Evolutionary conservation across 2,888 invertebrate genomes (phyloP), one percentile per base, ranked within the genome.

Genomic region (Agrypnus murinus): DNA sequence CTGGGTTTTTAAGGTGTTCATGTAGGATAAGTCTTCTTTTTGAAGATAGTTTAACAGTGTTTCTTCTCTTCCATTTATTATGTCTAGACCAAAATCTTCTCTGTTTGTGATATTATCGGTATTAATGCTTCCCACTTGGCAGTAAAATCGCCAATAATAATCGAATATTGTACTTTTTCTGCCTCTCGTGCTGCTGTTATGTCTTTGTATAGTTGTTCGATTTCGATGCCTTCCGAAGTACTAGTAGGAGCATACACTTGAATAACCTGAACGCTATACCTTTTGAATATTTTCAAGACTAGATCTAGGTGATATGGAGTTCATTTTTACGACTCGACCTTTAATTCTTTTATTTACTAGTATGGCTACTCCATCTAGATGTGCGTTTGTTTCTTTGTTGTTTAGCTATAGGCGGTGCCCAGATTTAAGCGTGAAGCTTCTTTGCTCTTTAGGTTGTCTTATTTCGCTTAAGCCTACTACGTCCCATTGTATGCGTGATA

Each of bases 121-220:
- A 19, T 55, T 55, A 9, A 15, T n/a, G 53, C 53, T 53, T 53
- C 31, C 53, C 31, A 53, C 32, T 53, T 53, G 14, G 53, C 32
- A 8, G 19, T 53, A 32, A 19, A 53, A 31, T 53, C 32, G 31
- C 53, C 32, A n/a, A 53, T 53, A 9, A 32, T 53, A 14, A 55
- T 34, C 1, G 34, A n/a, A 25, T 32, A 55, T 55, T 55, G 32
- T 55, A 6, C 12, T 55, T 55, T 55, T 12, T 55, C 55, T 53
- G 53, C 8, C 12, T 12, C 31, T n/a, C 32, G 36, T 6, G 32
- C 32, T 8, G 32, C 4, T 34, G 34, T 32, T 3, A 34, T 55
- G 32, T 55, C 55, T 10, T 55, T 34, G 12, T 55, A 34, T 8
- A 55, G 36, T 25, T 55, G 32, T 55, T 55, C 55, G 1, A 32